phyloP scores from a whole-genome alignment of 2,888 invertebrate genomes.

The Ditula angustiorana region DNA sequence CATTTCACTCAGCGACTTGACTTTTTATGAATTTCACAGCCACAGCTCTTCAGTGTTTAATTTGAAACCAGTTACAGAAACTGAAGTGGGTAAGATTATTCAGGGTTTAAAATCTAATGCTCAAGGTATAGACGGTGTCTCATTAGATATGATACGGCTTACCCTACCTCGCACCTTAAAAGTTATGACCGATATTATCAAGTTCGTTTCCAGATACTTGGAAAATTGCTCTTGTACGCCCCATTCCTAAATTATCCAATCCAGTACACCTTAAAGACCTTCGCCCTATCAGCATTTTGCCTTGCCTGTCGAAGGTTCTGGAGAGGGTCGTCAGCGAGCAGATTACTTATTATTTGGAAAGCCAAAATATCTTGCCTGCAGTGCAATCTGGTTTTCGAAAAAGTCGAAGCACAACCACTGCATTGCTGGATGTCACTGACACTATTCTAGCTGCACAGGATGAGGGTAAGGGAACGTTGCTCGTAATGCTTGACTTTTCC shows the following conservation, averaged over 20 bases:
- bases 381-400: conserved; percentile 43
- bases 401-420: conserved; percentile 34
- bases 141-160: not conserved
- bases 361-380: conserved; percentile 33
- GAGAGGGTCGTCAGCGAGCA: conserved; percentile 44
- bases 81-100: not conserved
- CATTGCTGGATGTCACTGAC: conserved; percentile 39
- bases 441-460: conserved; percentile 41
- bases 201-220: conserved; percentile 44
- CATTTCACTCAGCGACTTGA: not conserved
- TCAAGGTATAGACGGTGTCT: not conserved
- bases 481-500: conserved; percentile 42
- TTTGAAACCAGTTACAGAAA: not conserved
- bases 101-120: not conserved
- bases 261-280: conserved; percentile 37
- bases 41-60: not conserved
- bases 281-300: conserved; percentile 45
- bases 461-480: conserved; percentile 31
- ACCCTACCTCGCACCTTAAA: not conserved
- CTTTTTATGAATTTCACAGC: not conserved
- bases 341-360: conserved; percentile 42
- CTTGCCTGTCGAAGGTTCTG: conserved; percentile 43
- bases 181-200: no score
- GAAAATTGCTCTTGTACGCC: conserved; percentile 45
- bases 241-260: conserved; percentile 42